Percentiles rank a stretch among this genome's conserved stretches.
phyloP scores from a whole-genome alignment of 2,888 invertebrate species.

The Agrotis clavis region DNA sequence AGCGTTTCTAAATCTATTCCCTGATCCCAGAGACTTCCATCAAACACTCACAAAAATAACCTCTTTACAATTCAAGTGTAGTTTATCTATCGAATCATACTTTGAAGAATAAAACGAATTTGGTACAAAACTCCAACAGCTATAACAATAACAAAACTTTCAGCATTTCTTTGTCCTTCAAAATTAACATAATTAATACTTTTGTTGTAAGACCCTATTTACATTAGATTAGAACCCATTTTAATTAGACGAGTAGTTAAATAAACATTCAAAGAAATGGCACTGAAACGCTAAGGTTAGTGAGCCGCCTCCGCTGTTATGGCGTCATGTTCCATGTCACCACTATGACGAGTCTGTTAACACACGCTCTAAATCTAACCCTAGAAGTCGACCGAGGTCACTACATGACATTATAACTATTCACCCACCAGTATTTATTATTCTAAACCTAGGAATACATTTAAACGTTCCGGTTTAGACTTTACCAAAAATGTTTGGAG shows the following conservation, averaged over 20 bases:
- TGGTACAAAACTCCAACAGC: too few species aligned
- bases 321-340: slow-evolving; percentile 44
- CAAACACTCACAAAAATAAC: too few species aligned
- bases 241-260: background rate
- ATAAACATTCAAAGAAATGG: background rate
- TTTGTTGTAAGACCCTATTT: background rate
- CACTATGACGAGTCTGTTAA: slow-evolving; percentile 30
- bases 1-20: too few species aligned
- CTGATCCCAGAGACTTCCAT: too few species aligned
- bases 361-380: slow-evolving; percentile 40
- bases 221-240: background rate
- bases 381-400: slow-evolving; percentile 30
- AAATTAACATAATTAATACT: background rate
- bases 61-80: too few species aligned
- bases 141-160: too few species aligned
- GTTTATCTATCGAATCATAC: too few species aligned
- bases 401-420: slow-evolving; percentile 31
- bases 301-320: background rate
- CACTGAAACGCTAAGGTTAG: slow-evolving; percentile 33
- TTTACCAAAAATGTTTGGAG: slow-evolving; percentile 13
- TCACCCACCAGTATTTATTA: slow-evolving; percentile 19
- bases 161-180: background rate
- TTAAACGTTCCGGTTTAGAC: slow-evolving; percentile 7
- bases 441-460: slow-evolving; percentile 26
- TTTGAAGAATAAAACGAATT: too few species aligned